Conservation (phyloP, 1,140 invertebrate species). For the Oscheius sp. region DNA sequence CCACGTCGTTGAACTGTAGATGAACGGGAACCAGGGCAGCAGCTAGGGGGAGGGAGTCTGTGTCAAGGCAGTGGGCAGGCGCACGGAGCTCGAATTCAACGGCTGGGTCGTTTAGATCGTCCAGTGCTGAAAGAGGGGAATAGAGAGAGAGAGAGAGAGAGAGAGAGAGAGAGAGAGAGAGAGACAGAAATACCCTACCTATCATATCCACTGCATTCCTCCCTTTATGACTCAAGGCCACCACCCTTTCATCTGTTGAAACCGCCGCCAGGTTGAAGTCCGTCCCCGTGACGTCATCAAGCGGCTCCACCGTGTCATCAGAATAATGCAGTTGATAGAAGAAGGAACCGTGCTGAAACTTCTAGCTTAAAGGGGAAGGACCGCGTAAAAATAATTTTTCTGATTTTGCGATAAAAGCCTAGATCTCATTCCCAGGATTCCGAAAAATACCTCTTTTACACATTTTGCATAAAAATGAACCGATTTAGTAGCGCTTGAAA, state of each 20-base stretch:
- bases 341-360: slow-evolving; percentile 30
- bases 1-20: slow-evolving; percentile 23
- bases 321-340: slow-evolving; percentile 23
- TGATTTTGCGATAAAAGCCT: too few species aligned
- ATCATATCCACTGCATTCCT: slow-evolving; percentile 27
- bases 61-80: slow-evolving; percentile 31
- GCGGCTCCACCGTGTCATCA: slow-evolving; percentile 16
- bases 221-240: slow-evolving; percentile 20
- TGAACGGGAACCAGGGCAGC: slow-evolving; percentile 4
- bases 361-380: not conserved
- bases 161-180: not conserved
- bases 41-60: slow-evolving; percentile 25
- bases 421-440: too few species aligned
- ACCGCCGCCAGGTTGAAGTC: slow-evolving; percentile 19
- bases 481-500: too few species aligned
- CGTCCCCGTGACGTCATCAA: slow-evolving; percentile 16
- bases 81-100: slow-evolving; percentile 29
- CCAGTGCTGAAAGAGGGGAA: slow-evolving; percentile 28
- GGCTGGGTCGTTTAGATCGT: slow-evolving; percentile 3
- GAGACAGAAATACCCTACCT: slow-evolving; percentile 9
- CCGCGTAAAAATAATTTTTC: too few species aligned
- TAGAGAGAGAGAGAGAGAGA: not conserved
- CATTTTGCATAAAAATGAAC: too few species aligned
- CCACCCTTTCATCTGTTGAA: slow-evolving; percentile 21
- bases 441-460: too few species aligned